Evolutionary conservation across 2,113 vertebrate species (phyloP), one percentile per base, ranked within the genome.

Genomic region (Pipa parva): DNA sequence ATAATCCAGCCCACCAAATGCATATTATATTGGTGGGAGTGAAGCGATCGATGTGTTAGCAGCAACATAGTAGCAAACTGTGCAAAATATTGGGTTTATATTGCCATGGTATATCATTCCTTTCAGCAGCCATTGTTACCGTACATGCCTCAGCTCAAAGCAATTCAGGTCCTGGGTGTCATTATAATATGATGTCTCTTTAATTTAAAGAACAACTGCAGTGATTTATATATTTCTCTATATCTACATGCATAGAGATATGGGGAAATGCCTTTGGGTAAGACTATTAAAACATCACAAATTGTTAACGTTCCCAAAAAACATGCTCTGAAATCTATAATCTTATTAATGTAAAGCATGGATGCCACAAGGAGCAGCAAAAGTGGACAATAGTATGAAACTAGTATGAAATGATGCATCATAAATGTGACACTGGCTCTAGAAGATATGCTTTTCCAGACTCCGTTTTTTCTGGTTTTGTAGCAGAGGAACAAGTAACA

Each of bases 381-480:
- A 57, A 89, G 78, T 22, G 90, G 88, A 42, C 83, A 84, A 60
- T 88, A 85, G 33, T 88, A 80, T 64, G 90, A 85, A 74, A 90
- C 83, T 4, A 92, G 63, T 27, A 90, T 77, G 7, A 83, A 81
- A 68, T 87, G 89, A 71, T 91, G 88, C 79, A 90, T 84, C 51
- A 91, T 42, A 66, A 89, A 90, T 0, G 88, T 92, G 31, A 90
- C 81, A 10, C 74, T 88, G 29, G 88, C 88, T 72, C 89, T 80
- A 72, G 77, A 88, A 77, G 59, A 85, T 63, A 74, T 63, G 12
- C 77, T 79, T 8, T 77, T 72, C 87, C 86, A 89, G 66, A 88
- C 85, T 45, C 88, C 88, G 0, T 79, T 83, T 4, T 71, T 69
- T 59, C 82, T 82, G 24, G 87, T 90, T 73, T 84, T 87, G 71